These are phyloP conservation scores for Drosophila subsilvestris DNA, from an alignment of 2,888 invertebrate genomes.

Conservation along the genomic window DNA sequence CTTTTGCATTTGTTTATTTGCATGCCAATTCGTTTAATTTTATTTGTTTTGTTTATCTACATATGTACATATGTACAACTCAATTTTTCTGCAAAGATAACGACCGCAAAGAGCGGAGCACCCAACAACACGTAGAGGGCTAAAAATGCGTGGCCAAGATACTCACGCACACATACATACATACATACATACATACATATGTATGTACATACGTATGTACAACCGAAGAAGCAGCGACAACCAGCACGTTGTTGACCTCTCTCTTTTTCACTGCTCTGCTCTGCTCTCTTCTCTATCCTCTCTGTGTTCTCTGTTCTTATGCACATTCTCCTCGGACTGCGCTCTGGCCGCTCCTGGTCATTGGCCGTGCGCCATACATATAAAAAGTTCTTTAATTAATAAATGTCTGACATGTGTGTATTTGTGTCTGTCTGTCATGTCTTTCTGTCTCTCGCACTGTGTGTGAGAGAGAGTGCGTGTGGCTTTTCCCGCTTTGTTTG, in stretches of 20 bases:
- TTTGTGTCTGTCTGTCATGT: conserved; percentile 7
- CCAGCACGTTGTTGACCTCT: conserved; percentile 14
- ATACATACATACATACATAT: neutral
- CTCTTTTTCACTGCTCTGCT: neutral
- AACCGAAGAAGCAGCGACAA: conserved; percentile 1
- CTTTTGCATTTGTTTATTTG: conserved; percentile 62
- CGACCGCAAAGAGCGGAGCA: neutral
- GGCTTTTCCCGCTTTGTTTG: conserved; percentile 18
- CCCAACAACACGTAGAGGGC: neutral
- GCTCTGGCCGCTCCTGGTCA: conserved; percentile 19
- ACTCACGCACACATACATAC: neutral
- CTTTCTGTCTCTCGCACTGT: neutral
- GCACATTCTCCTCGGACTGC: neutral
- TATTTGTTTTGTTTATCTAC: conserved; percentile 52
- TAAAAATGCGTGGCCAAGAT: conserved; percentile 12
- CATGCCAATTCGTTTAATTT: conserved; percentile 56
- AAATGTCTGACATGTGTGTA: conserved; percentile 24
- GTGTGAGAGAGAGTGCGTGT: neutral
- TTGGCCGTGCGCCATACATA: conserved; percentile 30
- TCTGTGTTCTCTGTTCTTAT: neutral
- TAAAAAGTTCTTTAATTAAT: conserved; percentile 42
- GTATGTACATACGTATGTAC: neutral
- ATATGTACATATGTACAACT: too few species aligned
- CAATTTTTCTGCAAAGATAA: conserved; percentile 40
- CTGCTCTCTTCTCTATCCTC: neutral